Percentiles rank a stretch among this genome's conserved stretches.
phyloP scores from a whole-genome alignment of 2,113 vertebrate species.

The Asarcornis scutulata region DNA sequence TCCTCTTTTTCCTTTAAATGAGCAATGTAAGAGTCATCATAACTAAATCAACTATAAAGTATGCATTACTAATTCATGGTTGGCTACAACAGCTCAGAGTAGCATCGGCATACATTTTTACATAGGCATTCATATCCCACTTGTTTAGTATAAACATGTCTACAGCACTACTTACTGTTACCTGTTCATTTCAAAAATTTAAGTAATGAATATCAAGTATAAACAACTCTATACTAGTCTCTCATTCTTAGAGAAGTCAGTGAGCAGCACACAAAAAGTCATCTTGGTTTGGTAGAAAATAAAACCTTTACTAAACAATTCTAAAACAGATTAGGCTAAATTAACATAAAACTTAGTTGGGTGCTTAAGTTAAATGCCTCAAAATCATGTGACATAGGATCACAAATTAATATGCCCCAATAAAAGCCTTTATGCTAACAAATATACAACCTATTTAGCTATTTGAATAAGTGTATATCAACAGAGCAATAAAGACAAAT shows the following conservation, averaged over 20 bases:
- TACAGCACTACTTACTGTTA: constrained; percentile 22
- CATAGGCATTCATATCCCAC: background rate
- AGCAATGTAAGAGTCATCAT: constrained; percentile 13
- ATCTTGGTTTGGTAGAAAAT: constrained; percentile 29
- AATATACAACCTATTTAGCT: constrained; percentile 28
- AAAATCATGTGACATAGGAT: constrained; percentile 22
- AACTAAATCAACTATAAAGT: constrained; percentile 28
- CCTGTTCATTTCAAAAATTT: background rate
- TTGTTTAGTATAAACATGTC: constrained; percentile 4
- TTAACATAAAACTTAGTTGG: constrained; percentile 4
- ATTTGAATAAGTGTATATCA: constrained; percentile 32
- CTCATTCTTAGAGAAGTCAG: constrained; percentile 13
- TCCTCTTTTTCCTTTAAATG: constrained; percentile 29
- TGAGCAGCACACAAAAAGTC: constrained; percentile 19
- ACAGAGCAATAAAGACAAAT: constrained; percentile 45
- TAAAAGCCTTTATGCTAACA: constrained; percentile 51
- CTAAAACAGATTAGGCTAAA: constrained; percentile 21
- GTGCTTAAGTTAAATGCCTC: background rate
- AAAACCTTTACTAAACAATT: constrained; percentile 24
- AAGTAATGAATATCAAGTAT: constrained; percentile 26
- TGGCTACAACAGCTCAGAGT: background rate
- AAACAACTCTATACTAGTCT: background rate
- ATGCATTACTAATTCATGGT: constrained; percentile 9
- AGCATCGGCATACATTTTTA: constrained; percentile 28
- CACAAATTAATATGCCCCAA: background rate